A percentile compares a stretch with the other conserved stretches of the same genome.
These are phyloP conservation scores for Coregonus ussuriensis DNA, from an alignment of 2,797 vertebrate genomes.

Conservation along the genomic window DNA sequence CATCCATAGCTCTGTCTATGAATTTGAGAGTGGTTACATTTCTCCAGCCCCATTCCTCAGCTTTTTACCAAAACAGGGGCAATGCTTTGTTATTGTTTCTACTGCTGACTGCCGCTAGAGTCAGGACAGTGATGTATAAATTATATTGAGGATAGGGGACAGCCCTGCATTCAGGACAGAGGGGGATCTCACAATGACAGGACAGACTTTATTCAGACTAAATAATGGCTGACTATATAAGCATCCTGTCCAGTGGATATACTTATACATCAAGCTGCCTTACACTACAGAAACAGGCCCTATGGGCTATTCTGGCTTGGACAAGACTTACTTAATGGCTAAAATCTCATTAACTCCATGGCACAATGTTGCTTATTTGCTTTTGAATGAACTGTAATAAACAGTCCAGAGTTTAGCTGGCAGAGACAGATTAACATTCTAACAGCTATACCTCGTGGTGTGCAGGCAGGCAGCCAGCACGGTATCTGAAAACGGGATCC, in stretches of 20 bases:
- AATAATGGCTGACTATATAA: not conserved
- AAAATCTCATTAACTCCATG: not conserved
- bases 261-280: too few species aligned
- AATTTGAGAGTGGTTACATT: too few species aligned
- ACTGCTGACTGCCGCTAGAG: not conserved
- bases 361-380: not conserved
- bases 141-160: not conserved
- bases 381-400: not conserved
- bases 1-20: too few species aligned
- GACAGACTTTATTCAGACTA: not conserved
- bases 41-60: too few species aligned
- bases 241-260: too few species aligned
- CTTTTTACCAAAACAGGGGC: too few species aligned
- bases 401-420: not conserved
- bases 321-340: too few species aligned
- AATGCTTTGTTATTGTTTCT: not conserved
- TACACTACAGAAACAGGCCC: too few species aligned
- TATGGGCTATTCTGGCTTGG: too few species aligned
- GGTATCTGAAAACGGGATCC: slow-evolving; percentile 14
- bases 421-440: not conserved
- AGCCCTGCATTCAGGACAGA: not conserved
- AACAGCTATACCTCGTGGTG: slow-evolving; percentile 17
- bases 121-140: not conserved
- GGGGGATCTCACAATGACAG: not conserved
- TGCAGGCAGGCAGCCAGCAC: not conserved